A percentile compares a stretch with the other conserved stretches of the same genome.
Conservation (phyloP, 2,113 vertebrate species). For the Scophthalmus maximus region DNA sequence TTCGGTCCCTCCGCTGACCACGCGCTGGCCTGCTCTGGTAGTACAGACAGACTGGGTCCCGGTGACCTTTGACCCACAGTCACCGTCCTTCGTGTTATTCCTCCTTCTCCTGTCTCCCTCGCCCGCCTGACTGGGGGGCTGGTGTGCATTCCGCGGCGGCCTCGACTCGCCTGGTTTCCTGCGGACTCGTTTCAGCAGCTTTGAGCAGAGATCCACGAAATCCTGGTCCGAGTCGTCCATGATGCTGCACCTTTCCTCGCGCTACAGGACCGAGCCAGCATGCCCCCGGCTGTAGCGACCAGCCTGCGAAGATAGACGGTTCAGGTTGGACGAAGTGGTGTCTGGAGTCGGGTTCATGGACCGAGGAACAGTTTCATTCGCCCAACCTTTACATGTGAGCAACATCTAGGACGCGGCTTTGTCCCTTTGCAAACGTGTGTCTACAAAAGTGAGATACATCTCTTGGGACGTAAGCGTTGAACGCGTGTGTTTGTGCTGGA, state of each 20-base stretch:
- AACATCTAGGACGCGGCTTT: too few relatives aligned
- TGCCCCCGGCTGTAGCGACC: not conserved
- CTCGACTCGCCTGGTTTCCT: conserved; percentile 65
- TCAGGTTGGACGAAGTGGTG: not conserved
- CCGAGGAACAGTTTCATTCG: not conserved
- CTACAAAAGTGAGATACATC: not conserved
- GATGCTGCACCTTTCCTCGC: not conserved
- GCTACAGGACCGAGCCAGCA: conserved; percentile 1
- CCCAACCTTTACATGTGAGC: not conserved
- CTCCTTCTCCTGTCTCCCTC: conserved; percentile 48
- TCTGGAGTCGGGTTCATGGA: not conserved
- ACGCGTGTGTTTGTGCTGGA: too few relatives aligned
- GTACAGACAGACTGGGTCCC: conserved; percentile 15
- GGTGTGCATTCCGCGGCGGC: conserved; percentile 63
- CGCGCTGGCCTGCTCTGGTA: not conserved
- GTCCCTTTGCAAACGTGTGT: not conserved
- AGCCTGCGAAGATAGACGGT: not conserved
- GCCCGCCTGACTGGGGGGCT: conserved; percentile 14
- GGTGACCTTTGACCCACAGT: not conserved
- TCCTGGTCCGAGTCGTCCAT: conserved; percentile 95
- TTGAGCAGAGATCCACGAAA: conserved; percentile 89
- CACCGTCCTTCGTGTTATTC: conserved; percentile 24
- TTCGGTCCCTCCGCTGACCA: not conserved
- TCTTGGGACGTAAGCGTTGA: not conserved
- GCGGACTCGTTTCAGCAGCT: conserved; percentile 82